Conservation (phyloP, 2,888 invertebrate genomes). For the Apotomis betuletana region DNA sequence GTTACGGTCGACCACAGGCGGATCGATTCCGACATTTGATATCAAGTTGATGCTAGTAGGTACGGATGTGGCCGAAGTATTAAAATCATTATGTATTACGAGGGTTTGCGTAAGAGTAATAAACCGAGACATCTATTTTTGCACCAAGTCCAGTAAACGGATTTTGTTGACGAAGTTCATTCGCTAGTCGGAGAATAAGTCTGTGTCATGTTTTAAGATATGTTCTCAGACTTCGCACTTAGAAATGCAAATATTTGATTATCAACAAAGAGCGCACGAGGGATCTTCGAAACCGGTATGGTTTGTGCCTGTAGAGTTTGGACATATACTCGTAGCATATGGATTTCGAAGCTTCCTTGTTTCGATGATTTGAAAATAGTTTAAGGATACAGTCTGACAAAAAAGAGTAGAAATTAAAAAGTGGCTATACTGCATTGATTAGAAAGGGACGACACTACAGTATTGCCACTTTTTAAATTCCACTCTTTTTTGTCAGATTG, state of each 20-base stretch:
- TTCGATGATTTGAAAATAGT: background rate
- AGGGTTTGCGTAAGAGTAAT: background rate
- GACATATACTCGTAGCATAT: background rate
- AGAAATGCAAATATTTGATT: conserved; percentile 29
- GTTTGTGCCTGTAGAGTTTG: background rate
- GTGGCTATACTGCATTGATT: too few species aligned
- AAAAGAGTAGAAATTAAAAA: too few species aligned
- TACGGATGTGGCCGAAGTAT: background rate
- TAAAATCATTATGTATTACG: background rate
- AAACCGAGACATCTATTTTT: background rate
- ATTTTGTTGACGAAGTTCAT: background rate
- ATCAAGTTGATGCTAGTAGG: conserved; percentile 43
- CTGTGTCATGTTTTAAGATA: conserved; percentile 7
- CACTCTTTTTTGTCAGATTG: too few species aligned
- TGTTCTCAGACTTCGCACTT: conserved; percentile 13
- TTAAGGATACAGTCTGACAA: background rate
- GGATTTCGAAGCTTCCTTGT: background rate
- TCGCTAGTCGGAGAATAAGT: background rate
- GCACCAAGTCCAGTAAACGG: conserved; percentile 25
- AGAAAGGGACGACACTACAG: too few species aligned
- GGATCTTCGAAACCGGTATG: background rate
- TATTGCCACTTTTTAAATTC: too few species aligned
- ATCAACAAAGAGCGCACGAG: conserved; percentile 9
- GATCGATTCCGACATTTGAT: conserved; percentile 48
- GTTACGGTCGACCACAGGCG: conserved; percentile 48